phyloP scores from a whole-genome alignment of 2,888 invertebrate genomes.

The Toxonevra muliebris region DNA sequence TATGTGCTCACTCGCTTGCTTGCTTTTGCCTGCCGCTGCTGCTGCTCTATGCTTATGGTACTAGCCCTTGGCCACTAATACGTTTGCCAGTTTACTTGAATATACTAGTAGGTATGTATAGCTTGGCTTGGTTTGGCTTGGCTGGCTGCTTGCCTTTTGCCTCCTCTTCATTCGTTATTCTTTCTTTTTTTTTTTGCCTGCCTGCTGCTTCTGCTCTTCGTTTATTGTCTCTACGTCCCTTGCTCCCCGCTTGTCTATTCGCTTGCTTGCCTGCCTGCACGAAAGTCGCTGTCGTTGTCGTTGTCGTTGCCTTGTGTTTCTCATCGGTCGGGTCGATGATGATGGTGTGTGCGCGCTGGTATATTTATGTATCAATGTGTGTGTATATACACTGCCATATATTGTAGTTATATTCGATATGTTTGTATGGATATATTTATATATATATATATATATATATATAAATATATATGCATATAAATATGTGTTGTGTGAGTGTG shows the following conservation, averaged over 20 bases:
- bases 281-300: slow-evolving; percentile 16
- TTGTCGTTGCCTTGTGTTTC: slow-evolving; percentile 27
- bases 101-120: slow-evolving; percentile 23
- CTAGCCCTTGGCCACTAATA: slow-evolving; percentile 60
- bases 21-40: slow-evolving; percentile 39
- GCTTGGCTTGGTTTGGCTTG: slow-evolving; percentile 27
- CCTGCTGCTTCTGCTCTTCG: no score
- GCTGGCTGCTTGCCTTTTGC: slow-evolving; percentile 27
- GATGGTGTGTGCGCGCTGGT: slow-evolving; percentile 18
- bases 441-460: slow-evolving; percentile 22
- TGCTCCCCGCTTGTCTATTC: slow-evolving; percentile 11
- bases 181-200: no score
- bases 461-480: slow-evolving; percentile 21
- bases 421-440: slow-evolving; percentile 32
- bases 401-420: neutral
- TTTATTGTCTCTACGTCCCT: neutral
- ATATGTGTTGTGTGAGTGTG: slow-evolving; percentile 5
- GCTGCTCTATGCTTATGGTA: slow-evolving; percentile 40
- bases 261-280: slow-evolving; percentile 23
- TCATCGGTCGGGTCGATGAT: no score
- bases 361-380: slow-evolving; percentile 27
- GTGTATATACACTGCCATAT: neutral
- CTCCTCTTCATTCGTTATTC: slow-evolving; percentile 11
- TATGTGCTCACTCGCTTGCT: slow-evolving; percentile 3
- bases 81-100: slow-evolving; percentile 39